Evolutionary conservation across 30 jellyfish, hydroid and myxozoan species (phyloP), one percentile per base, ranked within the genome.

Genomic region (Pseudorhiza aurosa): DNA sequence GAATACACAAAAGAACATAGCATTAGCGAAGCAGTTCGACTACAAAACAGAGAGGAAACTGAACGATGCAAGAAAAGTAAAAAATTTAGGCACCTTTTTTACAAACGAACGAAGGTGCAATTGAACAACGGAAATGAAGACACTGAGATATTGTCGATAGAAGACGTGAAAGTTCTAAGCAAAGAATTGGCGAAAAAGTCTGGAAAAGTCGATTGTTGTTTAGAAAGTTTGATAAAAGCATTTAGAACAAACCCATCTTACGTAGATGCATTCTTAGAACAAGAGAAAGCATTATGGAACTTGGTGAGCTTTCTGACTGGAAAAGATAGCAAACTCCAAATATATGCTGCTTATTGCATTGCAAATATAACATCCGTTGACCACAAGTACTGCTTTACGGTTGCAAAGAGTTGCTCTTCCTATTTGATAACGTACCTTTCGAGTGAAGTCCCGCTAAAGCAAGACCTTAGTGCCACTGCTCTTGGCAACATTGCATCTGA

Each of bases 401-500:
- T 92, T n/a, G 93, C 85, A 17, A 92, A 92, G 30, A 70, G 93
- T 12, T 76, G 96, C 65, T 83, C 95, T 18, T 90, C 96, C 1
- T 92, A 92, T 64, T 53, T 92, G 59, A 85, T 92, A 42, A 88
- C 96, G 36, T 85, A 77, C 53, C 76, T 92, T 63, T 49, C 80
- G 24, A 85, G 95, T 75, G 95, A 92, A n/a, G 68, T 72, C 47
- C 81, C 43, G 2, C 59, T 85, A 8, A 46, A 62, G 72, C 95
- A 75, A 49, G 96, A 92, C 33, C 87, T 77, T 15, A 46, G 98
- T 67, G 96, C 96, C 11, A 84, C 96, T 74, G 98, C 96, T 2
- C 63, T 92, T 22, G 98, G 98, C 22, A 92, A 92, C 35, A 77
- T 92, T 76, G 98, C 98, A 14, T 95, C 96, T 8, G 91, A 85